Evolutionary conservation across 2,888 invertebrate genomes (phyloP), one percentile per base, ranked within the genome.

Genomic region (Acronicta psi): DNA sequence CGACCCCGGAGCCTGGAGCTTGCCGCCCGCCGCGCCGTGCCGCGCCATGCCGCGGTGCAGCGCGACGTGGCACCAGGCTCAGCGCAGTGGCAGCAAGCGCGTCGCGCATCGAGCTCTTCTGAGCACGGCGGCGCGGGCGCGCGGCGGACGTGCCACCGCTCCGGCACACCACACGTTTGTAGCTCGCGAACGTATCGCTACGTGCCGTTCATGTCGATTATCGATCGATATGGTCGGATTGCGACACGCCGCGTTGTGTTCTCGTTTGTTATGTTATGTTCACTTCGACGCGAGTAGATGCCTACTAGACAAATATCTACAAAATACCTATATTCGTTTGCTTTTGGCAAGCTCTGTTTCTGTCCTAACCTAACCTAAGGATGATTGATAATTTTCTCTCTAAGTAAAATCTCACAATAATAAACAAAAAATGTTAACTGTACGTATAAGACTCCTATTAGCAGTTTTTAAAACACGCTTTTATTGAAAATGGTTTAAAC

Each of bases 1-100:
- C 84, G 87, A 87, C 88, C 87, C 85, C 82, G 81, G 80, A 69
- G 70, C 69, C 13, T 4, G 13, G 31, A 31, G 31, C 31, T 5
- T 63, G 61, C 69, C 67, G 53, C 61, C 67, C 57, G 54, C 58
- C 46, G 60, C 58, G 59, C 58, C 43, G 45, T 34, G 49, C 57
- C 41, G 52, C 50, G 45, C 52, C 14, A 40, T 20, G 13, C 61
- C 25, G 31, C 42, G 38, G 16, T 43, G 36, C 59, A 45, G 25
- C 17, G 37, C 20, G 51, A 45, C 43, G 20, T 36, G 36, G 20
- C 20, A 20, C 20, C 3, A 23, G 4, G 4, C 7, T 23, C 7
- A 4, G 1, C 4, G 7, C 23, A n/a, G n/a, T n/a, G 23, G 23
- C 23, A 7, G 1, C 4, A 1, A 13, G 1, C 23, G 20, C 41